Evolutionary conservation across 2,888 invertebrate species (phyloP), one percentile per base, ranked within the genome.

Genomic region (Diadegma fenestrale): DNA sequence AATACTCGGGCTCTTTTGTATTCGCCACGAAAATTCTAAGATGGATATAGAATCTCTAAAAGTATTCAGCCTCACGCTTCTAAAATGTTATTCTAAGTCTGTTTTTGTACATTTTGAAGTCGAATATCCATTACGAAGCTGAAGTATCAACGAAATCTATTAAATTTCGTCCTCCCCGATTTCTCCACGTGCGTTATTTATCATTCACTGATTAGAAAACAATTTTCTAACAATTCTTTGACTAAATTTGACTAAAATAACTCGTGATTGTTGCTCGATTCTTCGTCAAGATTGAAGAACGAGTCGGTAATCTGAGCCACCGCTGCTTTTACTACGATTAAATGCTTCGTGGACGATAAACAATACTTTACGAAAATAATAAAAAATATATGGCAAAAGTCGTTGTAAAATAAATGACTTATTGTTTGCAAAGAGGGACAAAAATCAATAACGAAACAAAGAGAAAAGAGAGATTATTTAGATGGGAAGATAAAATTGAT

Each of bases 41-140:
- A 26, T 43, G 48, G 26, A 22, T 69, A 26, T 26, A 26, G 48
- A 26, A 69, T 45, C n/a, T 69, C 17, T 6, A 26, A 48, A 69
- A 69, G 48, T 51, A 69, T 69, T 69, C 45, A 69, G 69, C 30
- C 69, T 51, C 10, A 48, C 26, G n/a, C 30, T 30, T n/a, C 30
- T 48, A 69, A 22, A 69, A 37, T 37, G n/a, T 33, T 4, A 69
- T 69, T 69, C 19, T 33, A 51, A n/a, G 45, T 19, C 33, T 48
- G 33, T 48, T 26, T n/a, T n/a, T n/a, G 22, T n/a, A 17, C 69
- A n/a, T 48, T n/a, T n/a, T 51, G 69, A 22, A 69, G 30, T 30
- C 5, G 48, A 48, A 51, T 33, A 45, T 48, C 51, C 69, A 33
- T 48, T 30, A n/a, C 8, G 48, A 48, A 69, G 8, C 19, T 12